Base-by-base conservation (phyloP, 92 coral and sea anemone genomes). In the Muricea muricata region DNA sequence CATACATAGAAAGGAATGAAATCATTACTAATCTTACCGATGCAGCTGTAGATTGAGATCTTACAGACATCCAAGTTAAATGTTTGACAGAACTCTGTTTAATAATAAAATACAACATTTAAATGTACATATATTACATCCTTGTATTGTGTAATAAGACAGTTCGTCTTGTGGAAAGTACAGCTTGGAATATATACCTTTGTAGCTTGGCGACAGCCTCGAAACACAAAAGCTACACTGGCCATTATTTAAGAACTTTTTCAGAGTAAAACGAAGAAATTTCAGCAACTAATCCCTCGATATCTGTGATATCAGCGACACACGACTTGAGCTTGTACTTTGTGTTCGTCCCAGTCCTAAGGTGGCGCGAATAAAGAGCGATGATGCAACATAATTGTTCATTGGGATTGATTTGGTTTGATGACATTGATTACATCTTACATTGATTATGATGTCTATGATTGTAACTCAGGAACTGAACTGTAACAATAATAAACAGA, bases 31-130 rank as follows among this genome's bases (percentile, higher is more conserved):
- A 72, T 41, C 80, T 24, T 74, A 74, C 80, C 80, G 80, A 74
- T 14, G 80, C 41, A 6, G 80, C 61, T 45, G 80, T 46, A 6
- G 80, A 74, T 47, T 74, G 80, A 48, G 34, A 74, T 25, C 80
- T 61, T 7, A 48, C 41, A 55, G 63, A 45, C 4, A 55, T 45
- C 48, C 61, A 33, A 45, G 80, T 37, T 0, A 74, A 74, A 25
- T 47, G 34, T 20, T 74, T 74, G 80, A 28, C 39, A 26, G 80
- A 74, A 47, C 46, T 10, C 80, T 74, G 48, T 10, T 25, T 46
- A 74, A 48, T 26, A 2, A 37, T n/a, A n/a, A n/a, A n/a, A n/a
- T n/a, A n/a, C n/a, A n/a, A n/a, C n/a, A n/a, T n/a, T n/a, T n/a
- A n/a, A n/a, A n/a, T n/a, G n/a, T n/a, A n/a, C n/a, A n/a, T n/a